Percentiles rank a stretch among this genome's conserved stretches.
Evolutionary conservation across 2,113 vertebrate species (phyloP).

Genomic region (Equus przewalskii): DNA sequence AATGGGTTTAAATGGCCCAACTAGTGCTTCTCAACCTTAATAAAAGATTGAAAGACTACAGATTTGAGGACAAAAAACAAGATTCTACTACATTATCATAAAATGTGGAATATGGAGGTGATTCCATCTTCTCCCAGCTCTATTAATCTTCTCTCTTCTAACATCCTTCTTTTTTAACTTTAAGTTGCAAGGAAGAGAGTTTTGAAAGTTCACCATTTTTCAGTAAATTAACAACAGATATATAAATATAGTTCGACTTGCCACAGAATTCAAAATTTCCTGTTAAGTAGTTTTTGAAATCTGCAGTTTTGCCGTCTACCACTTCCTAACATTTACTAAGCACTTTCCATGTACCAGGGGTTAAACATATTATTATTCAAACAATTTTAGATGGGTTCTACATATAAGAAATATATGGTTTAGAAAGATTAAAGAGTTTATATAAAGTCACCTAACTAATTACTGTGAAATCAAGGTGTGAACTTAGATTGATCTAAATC

Average conservation of each 20-base stretch:
- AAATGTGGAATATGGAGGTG: not conserved
- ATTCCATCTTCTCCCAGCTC: not conserved
- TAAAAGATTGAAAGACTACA: not conserved
- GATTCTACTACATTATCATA: not conserved
- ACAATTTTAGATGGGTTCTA: not conserved
- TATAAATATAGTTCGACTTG: not conserved
- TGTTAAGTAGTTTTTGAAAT: not conserved
- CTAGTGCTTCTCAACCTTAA: not conserved
- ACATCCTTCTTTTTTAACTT: not conserved
- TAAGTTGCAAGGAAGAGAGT: not conserved
- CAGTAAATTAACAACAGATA: not conserved
- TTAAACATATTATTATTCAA: not conserved
- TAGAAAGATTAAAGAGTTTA: not conserved
- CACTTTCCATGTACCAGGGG: not conserved
- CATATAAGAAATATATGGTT: not conserved
- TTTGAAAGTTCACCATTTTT: conserved; percentile 16
- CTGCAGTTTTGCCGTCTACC: not conserved
- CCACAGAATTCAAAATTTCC: not conserved
- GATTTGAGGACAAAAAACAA: not conserved
- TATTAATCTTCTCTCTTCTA: not conserved
- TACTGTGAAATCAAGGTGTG: not conserved
- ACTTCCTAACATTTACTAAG: not conserved
- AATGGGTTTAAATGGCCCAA: not conserved
- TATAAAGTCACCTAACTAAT: not conserved
- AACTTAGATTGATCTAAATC: conserved; percentile 1